phyloP scores from a whole-genome alignment of 2,888 invertebrate species.

The Dugesia japonica region DNA sequence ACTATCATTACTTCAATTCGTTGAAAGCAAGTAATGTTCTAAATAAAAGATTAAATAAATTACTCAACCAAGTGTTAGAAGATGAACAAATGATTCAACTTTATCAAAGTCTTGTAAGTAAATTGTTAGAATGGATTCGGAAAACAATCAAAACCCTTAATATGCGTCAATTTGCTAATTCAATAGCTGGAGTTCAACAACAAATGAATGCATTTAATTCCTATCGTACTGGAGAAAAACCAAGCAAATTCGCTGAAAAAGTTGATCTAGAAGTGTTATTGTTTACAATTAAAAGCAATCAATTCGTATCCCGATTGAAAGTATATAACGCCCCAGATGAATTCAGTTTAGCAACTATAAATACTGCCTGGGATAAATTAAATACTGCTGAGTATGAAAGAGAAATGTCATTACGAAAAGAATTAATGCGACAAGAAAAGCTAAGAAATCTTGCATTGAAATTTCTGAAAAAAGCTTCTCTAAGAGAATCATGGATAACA shows the following conservation, averaged over 20 bases:
- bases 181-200: conserved; percentile 78
- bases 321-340: conserved; percentile 87
- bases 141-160: conserved; percentile 77
- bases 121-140: conserved; percentile 86
- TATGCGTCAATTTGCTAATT: conserved; percentile 85
- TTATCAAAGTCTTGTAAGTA: conserved; percentile 85
- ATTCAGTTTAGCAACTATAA: conserved; percentile 94
- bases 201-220: conserved; percentile 84
- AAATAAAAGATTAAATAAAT: conserved; percentile 89
- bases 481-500: conserved; percentile 97
- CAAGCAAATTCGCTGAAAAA: conserved; percentile 59
- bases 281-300: conserved; percentile 86
- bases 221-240: conserved; percentile 76
- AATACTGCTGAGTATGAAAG: conserved; percentile 96
- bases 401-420: conserved; percentile 85
- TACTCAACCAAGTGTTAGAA: conserved; percentile 95
- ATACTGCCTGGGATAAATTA: conserved; percentile 91
- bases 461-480: conserved; percentile 92
- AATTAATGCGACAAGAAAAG: conserved; percentile 91
- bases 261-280: conserved; percentile 33
- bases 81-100: conserved; percentile 88
- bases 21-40: conserved; percentile 99
- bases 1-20: conserved; percentile 99
- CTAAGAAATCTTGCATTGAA: conserved; percentile 83
- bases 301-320: conserved; percentile 55